Evolutionary conservation across 2,888 invertebrate genomes (phyloP), one percentile per base, ranked within the genome.

Genomic region (Caenorhabditis virilis): DNA sequence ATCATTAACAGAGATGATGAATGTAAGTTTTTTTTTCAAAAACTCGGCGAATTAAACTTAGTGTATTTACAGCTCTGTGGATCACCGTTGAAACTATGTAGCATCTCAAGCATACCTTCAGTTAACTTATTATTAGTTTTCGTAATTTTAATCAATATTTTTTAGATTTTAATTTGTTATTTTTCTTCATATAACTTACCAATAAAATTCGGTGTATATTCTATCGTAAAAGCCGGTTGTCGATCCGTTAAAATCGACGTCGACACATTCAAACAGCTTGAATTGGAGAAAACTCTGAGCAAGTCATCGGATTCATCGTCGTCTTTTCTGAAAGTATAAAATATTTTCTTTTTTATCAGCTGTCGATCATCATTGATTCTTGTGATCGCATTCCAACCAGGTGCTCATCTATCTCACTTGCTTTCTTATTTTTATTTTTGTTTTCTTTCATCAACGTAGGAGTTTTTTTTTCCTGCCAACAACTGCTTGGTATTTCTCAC

Each of bases 201-300:
- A 35, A 53, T 38, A 41, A 53, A 57, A 18, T 53, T 63, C 16
- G 56, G 62, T 5, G 52, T 52, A 35, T 53, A 63, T 11, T 63
- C 56, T 11, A 63, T 39, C 0, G 52, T 46, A 0, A 57, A 55
- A 1, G 48, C 42, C 2, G 57, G 62, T 2, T 47, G 48, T 6
- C 49, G 16, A n/a, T 25, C 62, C 1, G 62, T 43, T 5, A 63
- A 39, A 42, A 53, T 53, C 6, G 48, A 15, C 5, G 47, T 36
- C 23, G 52, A 43, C 7, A 42, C 46, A 39, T 39, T 49, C 33
- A 51, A 39, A 38, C 62, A 48, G 27, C 26, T 48, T 3, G 62
- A 57, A 27, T 36, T 49, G 23, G 53, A 30, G 49, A 53, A 63
- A 7, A 53, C 57, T 15, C 53, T 53, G 42, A 57, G 33, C 45